phyloP scores from a whole-genome alignment of 2,888 invertebrate species.

The Cancer borealis region DNA sequence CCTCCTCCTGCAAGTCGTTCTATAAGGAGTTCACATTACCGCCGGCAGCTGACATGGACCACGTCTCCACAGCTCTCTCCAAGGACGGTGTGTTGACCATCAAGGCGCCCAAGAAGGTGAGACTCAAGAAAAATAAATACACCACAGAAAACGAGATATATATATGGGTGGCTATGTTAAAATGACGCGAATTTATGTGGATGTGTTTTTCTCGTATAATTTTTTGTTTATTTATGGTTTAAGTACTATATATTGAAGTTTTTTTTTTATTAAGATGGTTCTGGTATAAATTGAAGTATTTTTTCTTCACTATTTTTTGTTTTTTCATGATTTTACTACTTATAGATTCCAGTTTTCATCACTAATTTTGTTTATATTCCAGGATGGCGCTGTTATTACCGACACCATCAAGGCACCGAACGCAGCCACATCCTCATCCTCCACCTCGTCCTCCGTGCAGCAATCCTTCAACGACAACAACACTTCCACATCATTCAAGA shows the following conservation, averaged over 20 bases:
- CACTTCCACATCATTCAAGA: constrained; percentile 53
- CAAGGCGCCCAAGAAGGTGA: constrained; percentile 72
- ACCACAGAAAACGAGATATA: too few relatives aligned
- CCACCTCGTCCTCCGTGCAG: constrained; percentile 55
- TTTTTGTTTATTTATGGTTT: too few relatives aligned
- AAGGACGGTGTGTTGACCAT: constrained; percentile 76
- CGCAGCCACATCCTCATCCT: constrained; percentile 39
- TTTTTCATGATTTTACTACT: not conserved
- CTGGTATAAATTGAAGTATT: too few relatives aligned
- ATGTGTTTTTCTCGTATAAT: too few relatives aligned
- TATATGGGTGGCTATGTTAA: too few relatives aligned
- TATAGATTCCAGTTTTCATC: too few relatives aligned
- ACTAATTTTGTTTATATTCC: not conserved
- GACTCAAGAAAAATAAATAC: too few relatives aligned
- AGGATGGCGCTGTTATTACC: constrained; percentile 54
- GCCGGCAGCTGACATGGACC: constrained; percentile 74
- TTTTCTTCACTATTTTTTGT: not conserved
- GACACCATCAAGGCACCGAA: not conserved
- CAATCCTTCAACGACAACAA: constrained; percentile 49
- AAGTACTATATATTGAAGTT: too few relatives aligned
- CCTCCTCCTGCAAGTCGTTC: constrained; percentile 73
- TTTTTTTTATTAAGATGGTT: too few relatives aligned
- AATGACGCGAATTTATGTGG: too few relatives aligned
- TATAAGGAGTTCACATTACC: constrained; percentile 75
- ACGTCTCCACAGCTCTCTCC: constrained; percentile 76